Conservation (phyloP, 2,113 vertebrate species). For the Ctenodactylus gundi region DNA sequence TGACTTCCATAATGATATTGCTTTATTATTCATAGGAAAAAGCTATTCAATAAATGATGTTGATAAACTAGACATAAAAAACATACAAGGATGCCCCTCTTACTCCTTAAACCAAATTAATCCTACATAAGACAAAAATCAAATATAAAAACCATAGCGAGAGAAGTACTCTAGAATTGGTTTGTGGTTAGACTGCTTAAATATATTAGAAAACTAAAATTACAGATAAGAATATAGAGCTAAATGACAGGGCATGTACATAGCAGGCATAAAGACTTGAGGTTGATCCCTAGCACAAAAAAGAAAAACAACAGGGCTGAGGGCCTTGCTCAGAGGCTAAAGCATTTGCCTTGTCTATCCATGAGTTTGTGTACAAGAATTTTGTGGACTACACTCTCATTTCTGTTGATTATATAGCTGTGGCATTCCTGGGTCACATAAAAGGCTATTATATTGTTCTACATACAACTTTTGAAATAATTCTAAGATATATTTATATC, state of each 20-base stretch:
- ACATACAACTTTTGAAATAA: no score
- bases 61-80: neutral
- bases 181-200: neutral
- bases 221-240: neutral
- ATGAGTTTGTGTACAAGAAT: no score
- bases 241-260: neutral
- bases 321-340: no score
- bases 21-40: neutral
- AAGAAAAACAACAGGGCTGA: neutral
- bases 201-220: neutral
- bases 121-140: neutral
- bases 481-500: no score
- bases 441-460: no score
- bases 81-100: neutral
- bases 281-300: no score
- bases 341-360: no score
- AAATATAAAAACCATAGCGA: neutral
- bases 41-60: neutral
- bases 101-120: neutral
- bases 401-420: no score
- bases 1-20: neutral
- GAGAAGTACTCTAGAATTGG: neutral
- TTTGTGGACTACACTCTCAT: no score
- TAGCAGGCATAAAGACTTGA: neutral
- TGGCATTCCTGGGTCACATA: no score